phyloP scores from a whole-genome alignment of 2,797 vertebrate species.

The Adelosebastes latens region DNA sequence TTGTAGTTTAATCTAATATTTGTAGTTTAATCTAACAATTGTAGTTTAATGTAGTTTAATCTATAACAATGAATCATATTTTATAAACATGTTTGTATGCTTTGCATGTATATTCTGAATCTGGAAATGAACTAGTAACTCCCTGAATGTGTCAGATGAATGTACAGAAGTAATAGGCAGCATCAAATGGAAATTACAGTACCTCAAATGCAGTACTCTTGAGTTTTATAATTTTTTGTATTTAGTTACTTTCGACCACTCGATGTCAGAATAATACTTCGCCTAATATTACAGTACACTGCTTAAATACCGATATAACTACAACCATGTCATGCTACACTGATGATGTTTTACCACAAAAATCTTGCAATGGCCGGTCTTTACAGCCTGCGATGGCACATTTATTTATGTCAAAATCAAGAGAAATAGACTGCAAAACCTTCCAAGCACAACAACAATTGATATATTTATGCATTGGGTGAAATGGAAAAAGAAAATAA shows the following conservation, averaged over 20 bases:
- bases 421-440: background rate
- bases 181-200: background rate
- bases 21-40: too few species aligned
- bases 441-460: background rate
- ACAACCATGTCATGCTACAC: background rate
- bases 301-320: background rate
- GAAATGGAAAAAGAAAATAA: too few species aligned
- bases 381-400: background rate
- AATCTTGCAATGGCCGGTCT: background rate
- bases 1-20: too few species aligned
- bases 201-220: background rate
- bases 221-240: too few species aligned
- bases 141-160: background rate
- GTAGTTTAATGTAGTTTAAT: background rate
- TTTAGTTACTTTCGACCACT: background rate
- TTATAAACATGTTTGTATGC: background rate
- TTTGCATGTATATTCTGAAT: background rate
- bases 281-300: background rate
- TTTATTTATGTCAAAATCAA: background rate
- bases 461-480: background rate
- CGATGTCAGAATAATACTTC: background rate
- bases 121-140: background rate
- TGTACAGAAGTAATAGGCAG: background rate
- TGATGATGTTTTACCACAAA: background rate
- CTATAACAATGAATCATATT: background rate